Conservation (phyloP, 2,113 vertebrate species). For the Dolichallabes microphthalmus region DNA sequence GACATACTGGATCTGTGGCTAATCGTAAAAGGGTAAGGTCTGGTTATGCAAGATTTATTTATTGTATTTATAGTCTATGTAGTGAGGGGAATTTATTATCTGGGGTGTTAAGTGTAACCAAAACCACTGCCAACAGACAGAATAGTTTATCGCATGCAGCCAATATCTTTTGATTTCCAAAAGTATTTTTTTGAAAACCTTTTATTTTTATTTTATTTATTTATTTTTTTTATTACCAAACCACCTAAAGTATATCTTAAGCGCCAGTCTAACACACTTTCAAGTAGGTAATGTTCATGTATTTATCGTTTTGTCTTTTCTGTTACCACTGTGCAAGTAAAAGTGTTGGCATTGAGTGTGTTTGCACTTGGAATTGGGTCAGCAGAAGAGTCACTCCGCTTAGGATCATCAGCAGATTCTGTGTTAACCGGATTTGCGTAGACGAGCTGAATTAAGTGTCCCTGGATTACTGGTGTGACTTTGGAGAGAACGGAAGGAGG, state of each 20-base stretch:
- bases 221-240: background rate
- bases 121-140: background rate
- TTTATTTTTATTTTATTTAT: too few species aligned
- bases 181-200: background rate
- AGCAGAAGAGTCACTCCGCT: slow-evolving; percentile 72
- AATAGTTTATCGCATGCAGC: too few species aligned
- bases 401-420: slow-evolving; percentile 82
- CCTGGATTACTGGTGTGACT: slow-evolving; percentile 79
- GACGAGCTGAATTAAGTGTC: slow-evolving; percentile 78
- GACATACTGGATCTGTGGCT: slow-evolving; percentile 43
- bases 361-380: slow-evolving; percentile 73
- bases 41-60: background rate
- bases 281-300: background rate
- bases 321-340: slow-evolving; percentile 50
- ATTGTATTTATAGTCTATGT: background rate
- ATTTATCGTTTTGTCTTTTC: background rate
- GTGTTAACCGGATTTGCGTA: slow-evolving; percentile 88
- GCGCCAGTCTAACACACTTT: background rate
- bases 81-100: background rate
- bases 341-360: slow-evolving; percentile 65
- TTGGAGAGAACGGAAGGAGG: slow-evolving; percentile 58
- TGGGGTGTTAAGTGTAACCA: background rate
- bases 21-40: slow-evolving; percentile 46
- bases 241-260: background rate
- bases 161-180: background rate